These are phyloP conservation scores for Drosophila albomicans DNA, from an alignment of 1,140 invertebrate genomes.

Conservation along the genomic window DNA sequence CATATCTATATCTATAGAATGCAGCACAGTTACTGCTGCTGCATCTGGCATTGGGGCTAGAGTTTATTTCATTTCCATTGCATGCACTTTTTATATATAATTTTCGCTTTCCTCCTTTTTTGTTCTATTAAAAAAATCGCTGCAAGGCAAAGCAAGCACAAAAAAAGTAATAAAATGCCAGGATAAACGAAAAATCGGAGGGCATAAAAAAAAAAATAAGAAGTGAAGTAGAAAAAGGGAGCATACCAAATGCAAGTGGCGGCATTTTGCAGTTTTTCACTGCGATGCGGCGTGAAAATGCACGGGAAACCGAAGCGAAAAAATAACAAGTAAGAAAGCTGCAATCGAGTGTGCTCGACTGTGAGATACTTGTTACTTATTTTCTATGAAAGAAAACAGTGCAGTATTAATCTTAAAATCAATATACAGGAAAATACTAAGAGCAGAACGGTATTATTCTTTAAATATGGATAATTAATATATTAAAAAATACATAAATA, in stretches of 20 bases:
- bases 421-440: too few species aligned
- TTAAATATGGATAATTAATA: too few species aligned
- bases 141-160: constrained; percentile 23
- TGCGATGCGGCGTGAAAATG: constrained; percentile 64
- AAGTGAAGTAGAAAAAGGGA: constrained; percentile 39
- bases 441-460: too few species aligned
- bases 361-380: too few species aligned
- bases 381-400: constrained; percentile 24
- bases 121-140: constrained; percentile 63
- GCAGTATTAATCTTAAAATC: too few species aligned
- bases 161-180: constrained; percentile 67
- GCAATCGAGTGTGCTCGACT: too few species aligned
- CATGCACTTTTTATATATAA: constrained; percentile 66
- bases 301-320: constrained; percentile 53
- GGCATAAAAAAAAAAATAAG: constrained; percentile 21
- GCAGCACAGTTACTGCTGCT: constrained; percentile 12
- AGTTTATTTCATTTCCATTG: constrained; percentile 78
- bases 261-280: constrained; percentile 66
- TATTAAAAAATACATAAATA: too few species aligned
- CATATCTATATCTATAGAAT: constrained; percentile 1
- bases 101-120: constrained; percentile 28
- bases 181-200: constrained; percentile 19
- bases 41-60: constrained; percentile 35
- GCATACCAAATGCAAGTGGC: constrained; percentile 73
- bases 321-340: too few species aligned